Conservation (phyloP, 1,140 invertebrate genomes). For the Littorina saxatilis region DNA sequence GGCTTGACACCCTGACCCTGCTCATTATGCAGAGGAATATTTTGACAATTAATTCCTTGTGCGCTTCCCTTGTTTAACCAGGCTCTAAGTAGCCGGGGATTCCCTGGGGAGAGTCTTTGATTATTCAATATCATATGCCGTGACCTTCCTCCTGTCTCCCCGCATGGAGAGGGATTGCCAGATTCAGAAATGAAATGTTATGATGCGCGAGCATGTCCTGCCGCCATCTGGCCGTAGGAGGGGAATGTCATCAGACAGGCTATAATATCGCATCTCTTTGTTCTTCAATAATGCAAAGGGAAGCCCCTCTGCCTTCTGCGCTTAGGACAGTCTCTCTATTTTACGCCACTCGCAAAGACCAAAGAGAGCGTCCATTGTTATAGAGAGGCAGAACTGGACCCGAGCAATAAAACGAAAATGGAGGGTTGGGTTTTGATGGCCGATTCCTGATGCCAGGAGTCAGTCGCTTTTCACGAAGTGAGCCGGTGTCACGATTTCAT, state of each 20-base stretch:
- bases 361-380: too few species aligned
- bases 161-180: neutral
- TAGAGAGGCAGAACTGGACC: too few species aligned
- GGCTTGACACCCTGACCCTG: neutral
- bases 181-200: conserved; percentile 10
- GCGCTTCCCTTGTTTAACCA: conserved; percentile 23
- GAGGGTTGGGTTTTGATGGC: too few species aligned
- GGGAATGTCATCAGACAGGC: neutral
- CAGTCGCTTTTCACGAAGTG: too few species aligned
- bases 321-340: too few species aligned
- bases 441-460: too few species aligned
- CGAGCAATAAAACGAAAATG: too few species aligned
- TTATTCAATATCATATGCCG: conserved; percentile 35
- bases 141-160: neutral
- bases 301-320: too few species aligned
- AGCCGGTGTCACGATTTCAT: too few species aligned
- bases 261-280: neutral
- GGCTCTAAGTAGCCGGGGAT: conserved; percentile 4
- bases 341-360: too few species aligned
- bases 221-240: conserved; percentile 15
- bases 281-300: neutral
- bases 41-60: conserved; percentile 17
- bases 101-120: neutral
- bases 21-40: neutral
- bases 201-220: conserved; percentile 21